Evolutionary conservation across 2,797 vertebrate species (phyloP).

Genomic region (Ctenopoma kingsleyae): DNA sequence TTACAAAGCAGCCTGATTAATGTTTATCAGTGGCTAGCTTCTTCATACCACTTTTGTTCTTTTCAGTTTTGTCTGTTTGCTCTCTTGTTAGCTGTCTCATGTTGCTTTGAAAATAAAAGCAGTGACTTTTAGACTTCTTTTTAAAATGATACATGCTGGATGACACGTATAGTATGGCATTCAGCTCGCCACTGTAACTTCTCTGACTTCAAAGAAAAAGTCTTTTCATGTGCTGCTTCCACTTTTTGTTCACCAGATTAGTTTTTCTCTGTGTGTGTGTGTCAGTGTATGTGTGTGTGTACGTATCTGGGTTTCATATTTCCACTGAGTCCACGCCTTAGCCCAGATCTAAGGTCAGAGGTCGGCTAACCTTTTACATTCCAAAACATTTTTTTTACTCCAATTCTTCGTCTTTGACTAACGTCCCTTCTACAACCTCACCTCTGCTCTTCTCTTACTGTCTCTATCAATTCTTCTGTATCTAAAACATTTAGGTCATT

Average conservation of each 20-base stretch:
- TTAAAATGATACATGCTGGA: constrained; percentile 23
- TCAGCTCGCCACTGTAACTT: constrained; percentile 21
- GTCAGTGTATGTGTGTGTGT: constrained; percentile 20
- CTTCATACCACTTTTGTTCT: constrained; percentile 1
- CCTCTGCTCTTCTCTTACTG: neutral
- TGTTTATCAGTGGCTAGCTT: neutral
- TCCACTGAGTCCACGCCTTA: constrained; percentile 53
- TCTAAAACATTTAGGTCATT: constrained; percentile 2
- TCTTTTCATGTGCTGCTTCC: constrained; percentile 21
- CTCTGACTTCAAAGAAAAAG: constrained; percentile 45
- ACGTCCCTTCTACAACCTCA: neutral
- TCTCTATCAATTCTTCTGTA: constrained; percentile 6
- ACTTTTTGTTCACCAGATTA: constrained; percentile 29
- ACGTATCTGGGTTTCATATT: constrained; percentile 60
- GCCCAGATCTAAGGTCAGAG: constrained; percentile 67
- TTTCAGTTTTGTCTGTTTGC: neutral
- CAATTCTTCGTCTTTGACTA: constrained; percentile 28
- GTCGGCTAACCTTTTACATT: constrained; percentile 80
- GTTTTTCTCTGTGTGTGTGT: constrained; percentile 24
- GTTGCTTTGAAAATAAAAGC: constrained; percentile 19
- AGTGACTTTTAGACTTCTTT: constrained; percentile 5
- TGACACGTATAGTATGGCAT: constrained; percentile 5
- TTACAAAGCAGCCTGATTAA: constrained; percentile 8
- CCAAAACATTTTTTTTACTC: constrained; percentile 50
- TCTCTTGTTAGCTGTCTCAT: neutral